Percentiles rank a stretch among this genome's conserved stretches.
These are phyloP conservation scores for Sander lucioperca DNA, from an alignment of 2,113 vertebrate species.

Conservation along the genomic window DNA sequence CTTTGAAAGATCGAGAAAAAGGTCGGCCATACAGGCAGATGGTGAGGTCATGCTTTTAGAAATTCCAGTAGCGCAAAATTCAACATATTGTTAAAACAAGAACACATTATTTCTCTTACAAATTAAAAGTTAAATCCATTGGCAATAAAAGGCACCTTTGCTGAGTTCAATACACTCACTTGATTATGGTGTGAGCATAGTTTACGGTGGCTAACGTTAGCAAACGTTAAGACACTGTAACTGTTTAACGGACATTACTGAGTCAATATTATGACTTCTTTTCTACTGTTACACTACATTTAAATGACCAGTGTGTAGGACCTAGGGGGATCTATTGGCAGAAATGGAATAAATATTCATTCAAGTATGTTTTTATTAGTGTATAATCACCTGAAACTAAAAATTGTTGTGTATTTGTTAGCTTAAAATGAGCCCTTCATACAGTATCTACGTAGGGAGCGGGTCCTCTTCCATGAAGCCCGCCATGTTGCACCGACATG, in stretches of 20 bases:
- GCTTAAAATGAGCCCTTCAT: too few relatives aligned
- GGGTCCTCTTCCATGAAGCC: too few relatives aligned
- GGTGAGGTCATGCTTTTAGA: slow-evolving; percentile 39
- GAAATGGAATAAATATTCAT: too few relatives aligned
- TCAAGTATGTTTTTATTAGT: too few relatives aligned
- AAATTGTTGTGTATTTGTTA: too few relatives aligned
- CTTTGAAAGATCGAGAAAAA: slow-evolving; percentile 20
- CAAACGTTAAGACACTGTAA: background rate
- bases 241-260: background rate
- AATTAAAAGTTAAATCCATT: background rate
- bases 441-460: too few relatives aligned
- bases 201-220: background rate
- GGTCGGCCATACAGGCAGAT: slow-evolving; percentile 32
- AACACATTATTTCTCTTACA: background rate
- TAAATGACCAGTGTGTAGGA: background rate
- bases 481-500: too few relatives aligned
- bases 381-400: too few relatives aligned
- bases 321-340: too few relatives aligned
- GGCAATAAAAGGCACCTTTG: background rate
- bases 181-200: background rate
- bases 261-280: background rate
- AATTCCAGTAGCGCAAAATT: slow-evolving; percentile 24
- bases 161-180: background rate
- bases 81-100: background rate
- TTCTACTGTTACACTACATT: background rate